Base-by-base conservation (phyloP, 2,113 vertebrate genomes). In the Gobius niger region DNA sequence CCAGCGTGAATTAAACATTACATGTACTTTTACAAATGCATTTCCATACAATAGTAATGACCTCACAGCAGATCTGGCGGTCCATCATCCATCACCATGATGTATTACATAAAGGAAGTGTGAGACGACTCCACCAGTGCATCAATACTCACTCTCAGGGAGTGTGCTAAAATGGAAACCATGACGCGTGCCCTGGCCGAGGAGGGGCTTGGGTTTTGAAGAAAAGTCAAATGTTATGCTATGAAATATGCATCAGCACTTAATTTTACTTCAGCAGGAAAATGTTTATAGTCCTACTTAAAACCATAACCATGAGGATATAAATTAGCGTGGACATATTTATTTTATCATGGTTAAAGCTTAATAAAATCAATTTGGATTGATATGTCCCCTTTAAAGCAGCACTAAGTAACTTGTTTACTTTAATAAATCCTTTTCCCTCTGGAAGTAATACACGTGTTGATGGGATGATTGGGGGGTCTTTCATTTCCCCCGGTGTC, bases 31-130 rank as follows among this genome's bases (percentile, higher is more conserved):
- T 60, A 60, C 10, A 60, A 42, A 60, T 44, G 15, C 13, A 14
- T 59, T 41, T 60, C 14, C 15, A 9, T 60, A 60, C 40, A 60
- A 60, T n/a, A 44, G 57, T 60, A 60, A 41, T 15, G 56, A 42
- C 13, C 18, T 56, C 53, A 60, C 40, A 9, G 56, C 15, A 60
- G 57, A 7, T 60, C 34, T 14, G 8, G 15, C 9, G 6, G 56
- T 6, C 15, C 15, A 60, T 14, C 11, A 50, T 60, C 57, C 34
- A 41, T 60, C 57, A 44, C 57, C 9, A 15, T 60, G 9, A 60
- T 4, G 16, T 9, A 44, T 60, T 44, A 60, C 57, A 60, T 9
- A 44, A 60, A 34, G 18, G 56, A 41, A 59, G 34, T 59, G 24
- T 0, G 34, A 40, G 40, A 8, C 57, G n/a, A 41, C 57, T 60